phyloP scores from a whole-genome alignment of 2,113 vertebrate species.

The Pollachius pollachius region DNA sequence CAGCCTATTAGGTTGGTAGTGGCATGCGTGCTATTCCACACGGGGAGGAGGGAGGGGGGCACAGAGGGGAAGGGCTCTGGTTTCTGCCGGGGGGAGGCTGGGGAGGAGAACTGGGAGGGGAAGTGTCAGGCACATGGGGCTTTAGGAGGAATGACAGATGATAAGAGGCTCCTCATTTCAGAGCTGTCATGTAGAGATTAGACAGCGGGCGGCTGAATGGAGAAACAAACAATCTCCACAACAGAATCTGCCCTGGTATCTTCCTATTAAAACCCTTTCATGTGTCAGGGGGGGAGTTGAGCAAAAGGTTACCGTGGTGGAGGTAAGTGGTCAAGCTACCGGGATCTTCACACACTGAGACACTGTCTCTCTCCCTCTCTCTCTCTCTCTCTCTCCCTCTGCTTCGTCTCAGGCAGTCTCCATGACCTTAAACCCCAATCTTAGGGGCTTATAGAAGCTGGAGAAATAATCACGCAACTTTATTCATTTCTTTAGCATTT shows the following conservation, averaged over 20 bases:
- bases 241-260: conserved; percentile 50
- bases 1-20: not conserved
- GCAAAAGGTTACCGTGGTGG: conserved; percentile 24
- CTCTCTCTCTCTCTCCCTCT: conserved; percentile 3
- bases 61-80: conserved; percentile 10
- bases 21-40: conserved; percentile 17
- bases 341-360: conserved; percentile 13
- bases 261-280: conserved; percentile 52
- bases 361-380: conserved; percentile 22
- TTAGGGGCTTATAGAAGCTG: conserved; percentile 57
- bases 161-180: conserved; percentile 54
- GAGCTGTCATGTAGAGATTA: conserved; percentile 57
- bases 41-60: conserved; percentile 15
- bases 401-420: conserved; percentile 36
- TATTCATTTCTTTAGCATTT: conserved; percentile 46
- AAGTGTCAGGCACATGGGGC: conserved; percentile 26
- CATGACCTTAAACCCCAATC: conserved; percentile 46
- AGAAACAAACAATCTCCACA: conserved; percentile 45
- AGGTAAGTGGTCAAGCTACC: conserved; percentile 22
- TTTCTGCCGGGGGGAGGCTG: conserved; percentile 37
- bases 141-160: conserved; percentile 49
- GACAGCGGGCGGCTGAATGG: conserved; percentile 44
- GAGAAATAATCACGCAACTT: too few relatives aligned
- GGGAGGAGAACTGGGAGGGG: conserved; percentile 28
- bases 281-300: conserved; percentile 43